Conservation (phyloP, 2,888 invertebrate genomes). For the Cenopis cana region DNA sequence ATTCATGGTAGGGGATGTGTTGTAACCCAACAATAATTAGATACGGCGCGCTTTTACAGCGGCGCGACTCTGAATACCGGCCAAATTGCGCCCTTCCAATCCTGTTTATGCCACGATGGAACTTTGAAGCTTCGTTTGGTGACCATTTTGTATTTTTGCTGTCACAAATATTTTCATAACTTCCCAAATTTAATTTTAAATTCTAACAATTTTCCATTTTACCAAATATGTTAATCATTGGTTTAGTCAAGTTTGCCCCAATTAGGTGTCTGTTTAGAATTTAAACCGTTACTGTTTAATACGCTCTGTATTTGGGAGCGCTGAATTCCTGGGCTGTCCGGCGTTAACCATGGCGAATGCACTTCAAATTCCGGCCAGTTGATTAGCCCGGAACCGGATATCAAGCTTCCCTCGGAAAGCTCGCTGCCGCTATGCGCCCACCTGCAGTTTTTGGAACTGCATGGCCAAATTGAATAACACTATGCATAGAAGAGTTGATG, state of each 20-base stretch:
- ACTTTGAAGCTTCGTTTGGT: conserved; percentile 66
- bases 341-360: conserved; percentile 53
- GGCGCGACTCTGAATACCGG: conserved; percentile 78
- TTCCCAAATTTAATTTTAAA: conserved; percentile 39
- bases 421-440: conserved; percentile 54
- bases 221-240: conserved; percentile 16
- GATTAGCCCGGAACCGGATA: conserved; percentile 59
- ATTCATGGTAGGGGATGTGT: conserved; percentile 64
- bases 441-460: conserved; percentile 53
- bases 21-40: conserved; percentile 81
- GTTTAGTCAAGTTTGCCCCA: conserved; percentile 22
- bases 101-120: conserved; percentile 75
- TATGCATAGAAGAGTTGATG: not conserved
- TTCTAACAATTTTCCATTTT: conserved; percentile 38
- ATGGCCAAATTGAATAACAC: conserved; percentile 24
- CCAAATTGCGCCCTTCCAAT: conserved; percentile 83
- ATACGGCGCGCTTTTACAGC: conserved; percentile 84
- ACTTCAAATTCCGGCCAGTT: conserved; percentile 63
- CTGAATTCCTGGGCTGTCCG: conserved; percentile 44
- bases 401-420: conserved; percentile 48
- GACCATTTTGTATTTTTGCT: conserved; percentile 57
- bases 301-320: conserved; percentile 40
- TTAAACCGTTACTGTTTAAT: conserved; percentile 44
- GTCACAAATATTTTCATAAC: conserved; percentile 35
- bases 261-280: conserved; percentile 45